These are phyloP conservation scores for Anodontia alba DNA, from an alignment of 2,888 invertebrate species.

Conservation along the genomic window DNA sequence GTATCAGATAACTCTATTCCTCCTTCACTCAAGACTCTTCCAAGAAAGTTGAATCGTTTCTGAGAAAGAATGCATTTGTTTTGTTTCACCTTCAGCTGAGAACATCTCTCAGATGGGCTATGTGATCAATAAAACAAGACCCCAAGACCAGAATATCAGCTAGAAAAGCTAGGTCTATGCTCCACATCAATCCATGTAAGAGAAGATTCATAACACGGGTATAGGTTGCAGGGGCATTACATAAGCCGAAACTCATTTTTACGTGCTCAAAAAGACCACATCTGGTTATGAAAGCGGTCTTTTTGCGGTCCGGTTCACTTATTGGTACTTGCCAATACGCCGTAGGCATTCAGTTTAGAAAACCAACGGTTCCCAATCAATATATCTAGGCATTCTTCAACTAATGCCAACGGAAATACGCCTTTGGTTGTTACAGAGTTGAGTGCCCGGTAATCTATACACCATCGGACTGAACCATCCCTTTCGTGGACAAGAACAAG, in stretches of 20 bases:
- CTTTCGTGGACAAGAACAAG: too few species aligned
- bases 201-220: background rate
- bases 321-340: slow-evolving; percentile 43
- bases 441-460: slow-evolving; percentile 12
- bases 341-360: slow-evolving; percentile 17
- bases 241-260: background rate
- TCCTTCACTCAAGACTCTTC: background rate
- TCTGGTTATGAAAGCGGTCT: slow-evolving; percentile 25
- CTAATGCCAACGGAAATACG: slow-evolving; percentile 16
- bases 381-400: slow-evolving; percentile 46
- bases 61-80: too few species aligned
- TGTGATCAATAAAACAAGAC: slow-evolving; percentile 32
- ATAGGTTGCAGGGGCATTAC: too few species aligned
- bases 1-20: background rate
- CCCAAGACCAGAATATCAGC: slow-evolving; percentile 61
- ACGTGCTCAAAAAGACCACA: slow-evolving; percentile 13
- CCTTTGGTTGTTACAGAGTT: slow-evolving; percentile 13
- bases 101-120: slow-evolving; percentile 33
- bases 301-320: slow-evolving; percentile 34
- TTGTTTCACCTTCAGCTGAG: slow-evolving; percentile 53
- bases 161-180: slow-evolving; percentile 43
- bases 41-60: background rate
- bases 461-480: too few species aligned
- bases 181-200: background rate
- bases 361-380: slow-evolving; percentile 40